Conservation (phyloP, 2,113 vertebrate species). For the Myrmecophaga tridactyla region DNA sequence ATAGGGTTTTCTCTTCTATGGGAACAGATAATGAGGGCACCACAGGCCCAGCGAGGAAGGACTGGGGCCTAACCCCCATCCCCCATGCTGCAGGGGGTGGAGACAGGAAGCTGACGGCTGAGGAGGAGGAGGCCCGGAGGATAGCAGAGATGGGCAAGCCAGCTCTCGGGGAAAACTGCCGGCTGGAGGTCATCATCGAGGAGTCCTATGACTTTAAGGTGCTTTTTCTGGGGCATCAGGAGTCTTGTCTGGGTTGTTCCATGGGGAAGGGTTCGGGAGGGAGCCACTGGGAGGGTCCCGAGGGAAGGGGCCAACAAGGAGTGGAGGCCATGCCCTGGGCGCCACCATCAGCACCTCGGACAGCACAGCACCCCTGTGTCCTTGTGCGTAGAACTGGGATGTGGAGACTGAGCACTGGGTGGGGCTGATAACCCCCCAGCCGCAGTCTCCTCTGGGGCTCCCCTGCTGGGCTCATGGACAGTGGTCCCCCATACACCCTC, state of each 20-base stretch:
- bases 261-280: too few species aligned
- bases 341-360: neutral
- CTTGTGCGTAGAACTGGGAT: neutral
- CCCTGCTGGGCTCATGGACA: neutral
- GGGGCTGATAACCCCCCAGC: neutral
- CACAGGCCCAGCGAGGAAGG: neutral
- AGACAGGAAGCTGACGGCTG: constrained; percentile 87
- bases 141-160: constrained; percentile 98
- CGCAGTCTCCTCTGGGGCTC: neutral
- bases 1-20: neutral
- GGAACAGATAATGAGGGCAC: neutral
- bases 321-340: fast-evolving
- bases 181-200: constrained; percentile 94
- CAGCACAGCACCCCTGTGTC: neutral
- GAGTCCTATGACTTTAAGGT: constrained; percentile 98
- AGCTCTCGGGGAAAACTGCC: constrained; percentile 92
- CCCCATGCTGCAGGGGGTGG: constrained; percentile 80
- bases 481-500: neutral
- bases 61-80: neutral
- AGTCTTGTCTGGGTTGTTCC: neutral
- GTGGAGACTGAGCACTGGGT: neutral
- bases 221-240: neutral
- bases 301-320: neutral
- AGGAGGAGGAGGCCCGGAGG: constrained; percentile 92
- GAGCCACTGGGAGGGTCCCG: neutral